phyloP scores from a whole-genome alignment of 2,888 invertebrate genomes.

The Thymelicus acteon region DNA sequence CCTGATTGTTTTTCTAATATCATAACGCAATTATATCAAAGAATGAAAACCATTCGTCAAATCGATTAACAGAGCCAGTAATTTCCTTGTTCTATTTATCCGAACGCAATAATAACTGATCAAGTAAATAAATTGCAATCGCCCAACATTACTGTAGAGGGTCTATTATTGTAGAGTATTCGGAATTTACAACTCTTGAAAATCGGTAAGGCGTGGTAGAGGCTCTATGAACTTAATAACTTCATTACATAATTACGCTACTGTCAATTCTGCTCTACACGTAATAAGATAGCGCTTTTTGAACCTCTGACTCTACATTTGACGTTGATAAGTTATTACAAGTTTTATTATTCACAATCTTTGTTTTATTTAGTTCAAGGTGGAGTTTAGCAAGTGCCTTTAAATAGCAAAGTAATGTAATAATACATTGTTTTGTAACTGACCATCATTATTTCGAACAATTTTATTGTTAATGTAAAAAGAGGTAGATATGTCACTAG shows the following conservation, averaged over 20 bases:
- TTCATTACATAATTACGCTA: conserved; percentile 25
- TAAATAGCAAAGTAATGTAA: neutral
- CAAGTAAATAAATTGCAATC: conserved; percentile 23
- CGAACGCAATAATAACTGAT: conserved; percentile 2
- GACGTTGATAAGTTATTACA: conserved; percentile 35
- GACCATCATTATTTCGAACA: no score
- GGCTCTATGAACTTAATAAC: conserved; percentile 14
- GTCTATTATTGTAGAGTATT: conserved; percentile 18
- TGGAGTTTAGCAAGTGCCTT: conserved; percentile 11
- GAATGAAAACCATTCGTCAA: neutral
- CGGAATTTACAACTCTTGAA: conserved; percentile 18
- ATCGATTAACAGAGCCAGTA: neutral
- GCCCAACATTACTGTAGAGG: neutral
- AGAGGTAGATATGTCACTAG: no score
- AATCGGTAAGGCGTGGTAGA: conserved; percentile 23
- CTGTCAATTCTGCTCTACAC: conserved; percentile 24
- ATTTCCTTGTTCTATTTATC: neutral
- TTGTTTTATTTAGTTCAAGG: conserved; percentile 4
- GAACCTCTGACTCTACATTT: conserved; percentile 22
- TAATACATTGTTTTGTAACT: no score
- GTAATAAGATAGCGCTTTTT: conserved; percentile 25
- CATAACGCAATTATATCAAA: neutral
- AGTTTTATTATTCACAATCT: conserved; percentile 22
- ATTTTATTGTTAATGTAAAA: no score
- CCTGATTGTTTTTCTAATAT: no score